phyloP scores from a whole-genome alignment of 2,113 vertebrate species.

The Cairina moschata region DNA sequence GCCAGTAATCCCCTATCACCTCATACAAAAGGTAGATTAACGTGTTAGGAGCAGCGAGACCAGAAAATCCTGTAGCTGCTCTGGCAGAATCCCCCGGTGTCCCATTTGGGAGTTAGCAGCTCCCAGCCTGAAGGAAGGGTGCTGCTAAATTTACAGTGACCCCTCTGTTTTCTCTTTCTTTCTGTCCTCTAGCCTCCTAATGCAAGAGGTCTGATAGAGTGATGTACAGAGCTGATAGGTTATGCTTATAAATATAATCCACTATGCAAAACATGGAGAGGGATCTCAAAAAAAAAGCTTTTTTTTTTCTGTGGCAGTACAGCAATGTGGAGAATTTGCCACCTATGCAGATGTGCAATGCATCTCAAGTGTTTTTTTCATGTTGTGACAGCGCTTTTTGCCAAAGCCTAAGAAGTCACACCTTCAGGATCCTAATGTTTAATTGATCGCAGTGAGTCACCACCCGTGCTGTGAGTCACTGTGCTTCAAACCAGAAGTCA shows the following conservation, averaged over 20 bases:
- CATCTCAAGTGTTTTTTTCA: neutral
- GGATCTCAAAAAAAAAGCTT: neutral
- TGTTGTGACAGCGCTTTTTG: neutral
- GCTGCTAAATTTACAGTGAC: neutral
- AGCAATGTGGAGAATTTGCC: neutral
- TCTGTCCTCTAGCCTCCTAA: neutral
- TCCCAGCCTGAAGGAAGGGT: neutral
- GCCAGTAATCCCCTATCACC: neutral
- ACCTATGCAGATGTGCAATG: neutral
- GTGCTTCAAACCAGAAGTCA: neutral
- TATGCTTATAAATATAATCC: neutral
- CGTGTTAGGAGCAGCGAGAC: neutral
- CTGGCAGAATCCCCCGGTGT: neutral
- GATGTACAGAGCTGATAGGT: neutral
- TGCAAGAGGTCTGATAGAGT: neutral
- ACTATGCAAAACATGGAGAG: neutral
- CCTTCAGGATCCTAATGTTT: conserved; percentile 19
- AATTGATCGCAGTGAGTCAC: conserved; percentile 38
- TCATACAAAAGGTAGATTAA: neutral
- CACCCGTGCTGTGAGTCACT: neutral
- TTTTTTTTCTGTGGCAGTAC: neutral
- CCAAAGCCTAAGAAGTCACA: neutral
- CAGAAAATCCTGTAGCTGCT: neutral
- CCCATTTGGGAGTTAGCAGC: neutral
- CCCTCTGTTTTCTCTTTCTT: neutral